Conservation (phyloP, 2,113 vertebrate species). For the Ariopsis seemanni region DNA sequence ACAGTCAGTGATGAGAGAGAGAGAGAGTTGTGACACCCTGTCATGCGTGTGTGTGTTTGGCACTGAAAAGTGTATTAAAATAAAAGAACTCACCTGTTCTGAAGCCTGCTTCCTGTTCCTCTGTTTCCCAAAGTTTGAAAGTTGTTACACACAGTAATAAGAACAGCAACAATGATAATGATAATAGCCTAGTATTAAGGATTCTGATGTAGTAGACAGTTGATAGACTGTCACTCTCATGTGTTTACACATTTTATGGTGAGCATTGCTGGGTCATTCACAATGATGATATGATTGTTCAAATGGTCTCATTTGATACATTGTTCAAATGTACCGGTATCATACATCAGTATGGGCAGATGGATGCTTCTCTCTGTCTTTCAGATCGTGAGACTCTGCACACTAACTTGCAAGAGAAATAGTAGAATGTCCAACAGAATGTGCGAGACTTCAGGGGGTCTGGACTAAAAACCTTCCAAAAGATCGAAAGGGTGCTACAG, state of each 20-base stretch:
- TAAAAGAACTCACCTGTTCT: too few relatives aligned
- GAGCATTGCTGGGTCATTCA: neutral
- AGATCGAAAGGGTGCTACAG: slow-evolving; percentile 7
- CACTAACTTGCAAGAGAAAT: neutral
- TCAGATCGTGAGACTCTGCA: neutral
- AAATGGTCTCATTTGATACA: neutral
- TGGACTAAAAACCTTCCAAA: neutral
- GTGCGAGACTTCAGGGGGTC: neutral
- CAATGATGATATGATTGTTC: neutral
- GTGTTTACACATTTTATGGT: neutral
- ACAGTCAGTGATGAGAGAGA: too few relatives aligned
- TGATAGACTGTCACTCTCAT: neutral
- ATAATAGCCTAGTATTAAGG: neutral
- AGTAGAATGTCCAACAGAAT: neutral
- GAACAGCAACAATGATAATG: neutral
- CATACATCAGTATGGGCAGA: neutral
- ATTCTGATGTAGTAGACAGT: neutral
- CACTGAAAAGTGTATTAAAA: too few relatives aligned
- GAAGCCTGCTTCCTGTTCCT: too few relatives aligned
- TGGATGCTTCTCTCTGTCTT: neutral
- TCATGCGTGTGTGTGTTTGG: too few relatives aligned
- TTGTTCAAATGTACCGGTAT: too few relatives aligned
- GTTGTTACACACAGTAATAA: neutral
- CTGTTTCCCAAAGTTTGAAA: too few relatives aligned
- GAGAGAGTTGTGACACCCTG: too few relatives aligned